These are phyloP conservation scores for Oscheius myriophilus DNA, from an alignment of 2,888 invertebrate genomes.

Conservation along the genomic window DNA sequence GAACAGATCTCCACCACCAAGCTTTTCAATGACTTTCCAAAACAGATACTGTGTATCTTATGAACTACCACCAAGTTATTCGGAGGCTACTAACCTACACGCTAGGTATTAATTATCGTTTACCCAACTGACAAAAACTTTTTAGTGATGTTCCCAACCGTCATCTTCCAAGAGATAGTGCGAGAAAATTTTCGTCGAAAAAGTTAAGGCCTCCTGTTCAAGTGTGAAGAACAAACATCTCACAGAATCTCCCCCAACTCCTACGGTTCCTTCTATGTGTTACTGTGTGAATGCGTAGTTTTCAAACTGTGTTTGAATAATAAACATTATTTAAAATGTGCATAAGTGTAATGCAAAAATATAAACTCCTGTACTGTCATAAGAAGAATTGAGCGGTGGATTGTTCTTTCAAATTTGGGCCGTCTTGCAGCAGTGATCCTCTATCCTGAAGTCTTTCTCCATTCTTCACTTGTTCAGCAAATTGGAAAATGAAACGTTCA, in stretches of 20 bases:
- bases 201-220: slow-evolving; percentile 13
- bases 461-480: not conserved
- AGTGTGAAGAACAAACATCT: not conserved
- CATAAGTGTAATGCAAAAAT: too few species aligned
- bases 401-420: too few species aligned
- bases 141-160: slow-evolving; percentile 11
- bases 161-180: slow-evolving; percentile 18
- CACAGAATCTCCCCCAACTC: not conserved
- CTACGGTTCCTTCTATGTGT: slow-evolving; percentile 13
- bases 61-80: slow-evolving; percentile 24
- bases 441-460: slow-evolving; percentile 2
- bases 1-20: slow-evolving; percentile 13
- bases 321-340: too few species aligned
- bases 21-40: slow-evolving; percentile 24
- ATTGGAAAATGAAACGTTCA: slow-evolving; percentile 1
- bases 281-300: too few species aligned
- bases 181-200: slow-evolving; percentile 3
- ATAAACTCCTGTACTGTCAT: too few species aligned
- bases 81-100: slow-evolving; percentile 1
- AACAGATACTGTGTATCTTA: slow-evolving; percentile 18
- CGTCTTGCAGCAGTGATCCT: not conserved
- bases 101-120: not conserved
- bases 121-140: not conserved
- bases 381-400: too few species aligned
- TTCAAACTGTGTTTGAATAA: too few species aligned